Base-by-base conservation (phyloP, 2,113 vertebrate species). In the Anthoscopus minutus region DNA sequence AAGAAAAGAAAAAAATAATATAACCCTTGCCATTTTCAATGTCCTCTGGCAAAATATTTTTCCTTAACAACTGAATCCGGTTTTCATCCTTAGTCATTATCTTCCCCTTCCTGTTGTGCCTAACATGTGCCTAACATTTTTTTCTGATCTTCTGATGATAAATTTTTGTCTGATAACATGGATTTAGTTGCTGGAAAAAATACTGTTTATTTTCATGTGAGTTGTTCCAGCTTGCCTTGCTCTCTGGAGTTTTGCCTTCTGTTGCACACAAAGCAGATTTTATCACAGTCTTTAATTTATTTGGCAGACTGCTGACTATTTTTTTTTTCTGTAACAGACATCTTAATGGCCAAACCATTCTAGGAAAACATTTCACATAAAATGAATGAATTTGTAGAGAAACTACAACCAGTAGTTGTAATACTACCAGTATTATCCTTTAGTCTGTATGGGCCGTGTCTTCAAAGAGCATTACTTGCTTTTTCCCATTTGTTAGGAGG, bases 211-310 rank as follows among this genome's bases (percentile, higher is more conserved):
- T 79, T 93, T 96, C 82, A 81, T 28, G 15, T 45, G 56, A 81
- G 60, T 40, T 85, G 17, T 57, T 94, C 54, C 42, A 71, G 38
- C 24, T 37, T 65, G 50, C 22, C 45, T 81, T 87, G 24, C 37
- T 93, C 71, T 78, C 70, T 45, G 37, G 42, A 89, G 58, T 94
- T 89, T 76, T 88, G 76, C 82, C 20, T 86, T 91, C 81, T 95
- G 30, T 61, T 73, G 33, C 37, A 78, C 37, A 62, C 27, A 60
- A 15, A 14, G 22, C 14, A 79, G 60, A 62, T 40, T 94, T 86
- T 65, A 72, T 86, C 57, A 31, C n/a, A 48, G 13, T 51, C 27
- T 66, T 44, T 77, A 47, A n/a, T n/a, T 35, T 90, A n/a, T 89
- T 88, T 80, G 70, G 37, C 54, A 67, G 47, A 81, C 23, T 73